Conservation (phyloP, 2,113 vertebrate species). For the Balaenoptera acutorostrata region DNA sequence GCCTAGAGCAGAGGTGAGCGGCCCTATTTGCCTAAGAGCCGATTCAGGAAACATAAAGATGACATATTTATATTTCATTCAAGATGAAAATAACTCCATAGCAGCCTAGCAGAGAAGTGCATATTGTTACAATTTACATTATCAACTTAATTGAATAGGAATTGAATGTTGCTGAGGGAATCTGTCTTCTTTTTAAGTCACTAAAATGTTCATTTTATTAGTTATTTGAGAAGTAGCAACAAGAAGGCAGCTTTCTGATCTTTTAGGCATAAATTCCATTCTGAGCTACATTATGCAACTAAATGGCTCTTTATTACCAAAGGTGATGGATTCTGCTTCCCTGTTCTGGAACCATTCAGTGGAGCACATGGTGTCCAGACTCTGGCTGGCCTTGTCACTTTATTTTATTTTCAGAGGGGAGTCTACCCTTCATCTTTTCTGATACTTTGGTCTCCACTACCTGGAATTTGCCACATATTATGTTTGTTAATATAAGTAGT, state of each 20-base stretch:
- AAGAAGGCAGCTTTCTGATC: neutral
- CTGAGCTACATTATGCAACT: neutral
- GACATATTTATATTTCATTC: neutral
- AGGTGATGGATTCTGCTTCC: neutral
- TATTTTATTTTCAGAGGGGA: neutral
- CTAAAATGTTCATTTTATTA: neutral
- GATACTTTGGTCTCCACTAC: neutral
- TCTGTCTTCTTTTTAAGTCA: neutral
- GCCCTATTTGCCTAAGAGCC: neutral
- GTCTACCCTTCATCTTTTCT: neutral
- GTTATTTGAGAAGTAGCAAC: neutral
- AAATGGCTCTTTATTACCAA: neutral
- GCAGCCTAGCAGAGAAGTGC: neutral
- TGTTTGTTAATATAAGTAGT: neutral
- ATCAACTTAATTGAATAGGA: neutral
- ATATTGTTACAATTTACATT: neutral
- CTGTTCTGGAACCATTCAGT: neutral
- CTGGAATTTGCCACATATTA: neutral
- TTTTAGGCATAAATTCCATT: neutral
- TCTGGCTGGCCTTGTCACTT: neutral
- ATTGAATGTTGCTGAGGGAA: neutral
- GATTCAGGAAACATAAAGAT: neutral
- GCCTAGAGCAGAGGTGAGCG: neutral
- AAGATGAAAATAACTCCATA: neutral
- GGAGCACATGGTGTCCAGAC: fast-evolving